Percentiles rank a stretch among this genome's conserved stretches.
phyloP scores from a whole-genome alignment of 2,888 invertebrate genomes.

The Danaus chrysippus region DNA sequence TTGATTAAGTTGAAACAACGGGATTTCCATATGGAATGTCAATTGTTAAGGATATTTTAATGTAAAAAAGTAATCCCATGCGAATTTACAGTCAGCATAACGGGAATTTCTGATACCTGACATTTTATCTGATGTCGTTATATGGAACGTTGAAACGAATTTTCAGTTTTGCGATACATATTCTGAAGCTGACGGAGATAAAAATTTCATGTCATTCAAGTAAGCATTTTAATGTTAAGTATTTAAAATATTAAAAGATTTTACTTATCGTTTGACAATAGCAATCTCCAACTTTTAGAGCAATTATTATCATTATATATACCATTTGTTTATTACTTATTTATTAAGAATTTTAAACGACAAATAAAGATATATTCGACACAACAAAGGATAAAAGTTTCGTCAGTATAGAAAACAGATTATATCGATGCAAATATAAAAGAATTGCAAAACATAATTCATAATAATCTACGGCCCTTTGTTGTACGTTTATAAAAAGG shows the following conservation, averaged over 20 bases:
- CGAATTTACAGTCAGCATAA: background rate
- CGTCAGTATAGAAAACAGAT: background rate
- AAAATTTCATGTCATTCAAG: background rate
- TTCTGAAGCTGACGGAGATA: background rate
- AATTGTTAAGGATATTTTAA: too few species aligned
- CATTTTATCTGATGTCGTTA: constrained; percentile 22
- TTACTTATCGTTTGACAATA: too few species aligned
- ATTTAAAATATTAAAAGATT: background rate
- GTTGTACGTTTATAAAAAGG: background rate
- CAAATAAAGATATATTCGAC: too few species aligned
- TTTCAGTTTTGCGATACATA: constrained; percentile 14
- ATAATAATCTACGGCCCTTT: background rate
- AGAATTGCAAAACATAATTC: background rate
- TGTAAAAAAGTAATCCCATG: too few species aligned
- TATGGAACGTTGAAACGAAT: constrained; percentile 6
- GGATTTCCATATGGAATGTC: too few species aligned
- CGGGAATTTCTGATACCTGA: constrained; percentile 23
- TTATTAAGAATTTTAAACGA: too few species aligned
- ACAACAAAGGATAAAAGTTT: background rate
- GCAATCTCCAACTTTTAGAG: too few species aligned
- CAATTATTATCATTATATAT: too few species aligned
- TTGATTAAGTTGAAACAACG: too few species aligned
- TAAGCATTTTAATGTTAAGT: background rate
- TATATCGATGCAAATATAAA: background rate
- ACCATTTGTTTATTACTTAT: too few species aligned